Evolutionary conservation across 2,797 vertebrate species (phyloP).

Genomic region (Antennarius maculatus): DNA sequence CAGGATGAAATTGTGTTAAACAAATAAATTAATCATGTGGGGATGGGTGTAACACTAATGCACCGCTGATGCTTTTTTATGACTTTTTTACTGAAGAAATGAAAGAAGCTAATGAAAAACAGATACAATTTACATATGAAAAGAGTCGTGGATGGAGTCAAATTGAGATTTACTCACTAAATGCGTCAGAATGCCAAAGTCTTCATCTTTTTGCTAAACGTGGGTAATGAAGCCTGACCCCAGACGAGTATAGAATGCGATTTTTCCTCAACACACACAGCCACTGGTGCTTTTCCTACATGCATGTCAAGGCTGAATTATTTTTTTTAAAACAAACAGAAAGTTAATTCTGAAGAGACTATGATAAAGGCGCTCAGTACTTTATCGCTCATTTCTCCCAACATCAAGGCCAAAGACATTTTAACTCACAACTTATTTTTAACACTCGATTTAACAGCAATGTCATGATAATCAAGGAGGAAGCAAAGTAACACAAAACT

Average conservation of each 20-base stretch:
- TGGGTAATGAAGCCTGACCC: not conserved
- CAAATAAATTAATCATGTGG: constrained; percentile 7
- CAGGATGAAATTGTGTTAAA: constrained; percentile 36
- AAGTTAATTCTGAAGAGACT: not conserved
- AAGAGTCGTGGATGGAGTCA: constrained; percentile 11
- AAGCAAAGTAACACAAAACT: constrained; percentile 12
- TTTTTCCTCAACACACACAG: constrained; percentile 8
- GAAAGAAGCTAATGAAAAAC: not conserved
- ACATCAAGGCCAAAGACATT: constrained; percentile 3
- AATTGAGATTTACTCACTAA: not conserved
- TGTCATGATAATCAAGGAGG: too few relatives aligned
- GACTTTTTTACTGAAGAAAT: constrained; percentile 1
- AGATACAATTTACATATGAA: not conserved
- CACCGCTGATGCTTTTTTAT: constrained; percentile 19
- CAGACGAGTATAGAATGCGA: not conserved
- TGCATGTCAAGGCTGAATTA: not conserved
- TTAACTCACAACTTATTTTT: constrained; percentile 16
- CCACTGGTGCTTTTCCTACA: constrained; percentile 9
- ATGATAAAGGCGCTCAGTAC: not conserved
- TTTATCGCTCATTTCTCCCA: not conserved
- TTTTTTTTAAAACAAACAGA: not conserved
- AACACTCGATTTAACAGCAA: constrained; percentile 3
- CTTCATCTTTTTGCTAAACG: not conserved
- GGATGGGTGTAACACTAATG: constrained; percentile 18
- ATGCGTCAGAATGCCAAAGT: not conserved